These are phyloP conservation scores for Clusia tigrina DNA, from an alignment of 2,888 invertebrate species.

Conservation along the genomic window DNA sequence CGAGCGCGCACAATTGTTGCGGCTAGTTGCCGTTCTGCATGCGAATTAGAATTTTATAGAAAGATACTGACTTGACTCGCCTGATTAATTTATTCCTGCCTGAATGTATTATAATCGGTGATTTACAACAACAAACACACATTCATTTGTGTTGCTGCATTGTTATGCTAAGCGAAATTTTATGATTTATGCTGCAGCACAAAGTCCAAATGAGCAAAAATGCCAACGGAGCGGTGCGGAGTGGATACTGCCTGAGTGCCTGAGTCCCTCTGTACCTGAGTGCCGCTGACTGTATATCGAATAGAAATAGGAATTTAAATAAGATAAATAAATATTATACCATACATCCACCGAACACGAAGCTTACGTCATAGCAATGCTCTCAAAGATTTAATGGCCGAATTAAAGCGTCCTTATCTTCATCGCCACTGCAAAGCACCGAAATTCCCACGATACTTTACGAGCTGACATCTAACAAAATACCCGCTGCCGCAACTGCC, in stretches of 20 bases:
- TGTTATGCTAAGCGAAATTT: constrained; percentile 15
- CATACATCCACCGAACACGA: no score
- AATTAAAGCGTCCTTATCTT: background rate
- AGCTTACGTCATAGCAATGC: no score
- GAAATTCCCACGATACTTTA: constrained; percentile 49
- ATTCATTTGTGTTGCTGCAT: constrained; percentile 25
- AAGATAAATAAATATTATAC: no score
- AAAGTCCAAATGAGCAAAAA: constrained; percentile 21
- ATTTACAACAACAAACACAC: constrained; percentile 32
- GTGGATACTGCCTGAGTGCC: background rate
- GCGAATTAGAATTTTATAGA: constrained; percentile 57
- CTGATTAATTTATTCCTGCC: constrained; percentile 1
- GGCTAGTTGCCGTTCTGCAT: constrained; percentile 50
- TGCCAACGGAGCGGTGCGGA: background rate
- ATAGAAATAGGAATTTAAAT: background rate
- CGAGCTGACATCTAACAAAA: constrained; percentile 30
- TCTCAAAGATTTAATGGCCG: no score
- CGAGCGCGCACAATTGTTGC: constrained; percentile 1
- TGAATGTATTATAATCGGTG: constrained; percentile 39
- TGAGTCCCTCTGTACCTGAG: no score
- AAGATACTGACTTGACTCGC: no score
- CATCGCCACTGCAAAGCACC: no score
- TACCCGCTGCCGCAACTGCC: constrained; percentile 29
- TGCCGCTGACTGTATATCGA: constrained; percentile 3
- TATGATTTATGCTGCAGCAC: constrained; percentile 31